Evolutionary conservation across 2,797 vertebrate genomes (phyloP).

Genomic region (Ctenopoma kingsleyae): DNA sequence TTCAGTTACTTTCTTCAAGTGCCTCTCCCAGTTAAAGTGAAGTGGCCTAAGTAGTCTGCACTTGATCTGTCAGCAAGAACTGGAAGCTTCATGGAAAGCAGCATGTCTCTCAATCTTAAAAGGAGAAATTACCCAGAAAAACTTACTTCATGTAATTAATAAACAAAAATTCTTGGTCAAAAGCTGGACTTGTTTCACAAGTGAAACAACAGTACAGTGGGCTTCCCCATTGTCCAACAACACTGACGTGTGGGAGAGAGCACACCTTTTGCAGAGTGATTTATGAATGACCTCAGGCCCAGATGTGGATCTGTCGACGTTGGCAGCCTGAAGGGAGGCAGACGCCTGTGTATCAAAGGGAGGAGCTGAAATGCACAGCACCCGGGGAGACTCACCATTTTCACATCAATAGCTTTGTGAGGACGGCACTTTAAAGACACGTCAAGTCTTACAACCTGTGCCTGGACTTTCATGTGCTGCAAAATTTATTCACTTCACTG

Average conservation of each 20-base stretch:
- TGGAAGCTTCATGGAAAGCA: conserved; percentile 43
- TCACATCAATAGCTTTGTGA: conserved; percentile 77
- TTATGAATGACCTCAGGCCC: conserved; percentile 79
- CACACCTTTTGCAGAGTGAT: conserved; percentile 79
- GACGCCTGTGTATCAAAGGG: conserved; percentile 79
- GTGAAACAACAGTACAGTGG: no score
- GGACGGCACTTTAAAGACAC: conserved; percentile 82
- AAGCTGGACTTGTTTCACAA: conserved; percentile 59
- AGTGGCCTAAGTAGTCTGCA: conserved; percentile 47
- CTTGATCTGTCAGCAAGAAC: conserved; percentile 68
- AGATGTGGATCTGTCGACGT: conserved; percentile 82
- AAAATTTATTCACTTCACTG: conserved; percentile 75
- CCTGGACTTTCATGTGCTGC: conserved; percentile 79
- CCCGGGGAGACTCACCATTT: conserved; percentile 70
- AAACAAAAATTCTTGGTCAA: conserved; percentile 47
- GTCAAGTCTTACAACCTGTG: conserved; percentile 76
- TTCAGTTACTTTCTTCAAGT: conserved; percentile 20
- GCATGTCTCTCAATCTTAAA: conserved; percentile 22
- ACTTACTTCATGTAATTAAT: conserved; percentile 24
- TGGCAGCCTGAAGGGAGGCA: conserved; percentile 79
- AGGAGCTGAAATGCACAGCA: conserved; percentile 71
- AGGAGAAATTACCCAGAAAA: conserved; percentile 28
- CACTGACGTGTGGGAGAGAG: conserved; percentile 77
- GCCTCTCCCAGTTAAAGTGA: conserved; percentile 21
- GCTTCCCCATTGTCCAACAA: conserved; percentile 71